Evolutionary conservation across 1,140 invertebrate species (phyloP).

Genomic region (Nixonia krombeini): DNA sequence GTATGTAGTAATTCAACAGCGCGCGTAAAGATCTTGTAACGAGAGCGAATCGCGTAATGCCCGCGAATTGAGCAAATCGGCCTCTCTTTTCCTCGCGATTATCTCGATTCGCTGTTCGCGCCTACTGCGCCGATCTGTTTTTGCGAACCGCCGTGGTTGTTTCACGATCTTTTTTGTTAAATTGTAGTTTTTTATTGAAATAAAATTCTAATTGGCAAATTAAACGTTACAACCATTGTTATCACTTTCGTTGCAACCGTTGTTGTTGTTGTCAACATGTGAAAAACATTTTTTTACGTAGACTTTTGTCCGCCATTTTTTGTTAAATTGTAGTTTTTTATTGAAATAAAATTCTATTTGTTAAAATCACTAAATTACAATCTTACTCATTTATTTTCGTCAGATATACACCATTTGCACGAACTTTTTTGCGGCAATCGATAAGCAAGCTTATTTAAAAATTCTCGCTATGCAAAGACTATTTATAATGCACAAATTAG

Average conservation of each 20-base stretch:
- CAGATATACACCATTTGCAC: no score
- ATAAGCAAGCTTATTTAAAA: neutral
- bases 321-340: no score
- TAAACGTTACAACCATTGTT: neutral
- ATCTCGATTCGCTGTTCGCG: constrained; percentile 7
- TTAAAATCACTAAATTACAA: no score
- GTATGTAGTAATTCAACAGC: neutral
- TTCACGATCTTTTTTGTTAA: neutral
- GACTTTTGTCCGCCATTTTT: no score
- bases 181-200: neutral
- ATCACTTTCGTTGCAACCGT: no score
- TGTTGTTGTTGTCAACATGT: no score
- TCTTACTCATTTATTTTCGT: no score
- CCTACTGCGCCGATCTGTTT: no score
- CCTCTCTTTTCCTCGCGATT: constrained; percentile 2
- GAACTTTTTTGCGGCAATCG: no score
- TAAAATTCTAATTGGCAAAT: neutral
- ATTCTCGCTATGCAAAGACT: neutral
- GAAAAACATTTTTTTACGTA: neutral
- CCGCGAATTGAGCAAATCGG: constrained; percentile 11
- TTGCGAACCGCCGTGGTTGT: no score
- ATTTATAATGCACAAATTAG: neutral
- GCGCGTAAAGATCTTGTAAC: constrained; percentile 4
- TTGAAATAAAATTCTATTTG: no score
- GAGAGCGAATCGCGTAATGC: constrained; percentile 14